Percentiles rank a stretch among this genome's conserved stretches.
Evolutionary conservation across 1,140 invertebrate species (phyloP).

Genomic region (Hypothenemus hampei): DNA sequence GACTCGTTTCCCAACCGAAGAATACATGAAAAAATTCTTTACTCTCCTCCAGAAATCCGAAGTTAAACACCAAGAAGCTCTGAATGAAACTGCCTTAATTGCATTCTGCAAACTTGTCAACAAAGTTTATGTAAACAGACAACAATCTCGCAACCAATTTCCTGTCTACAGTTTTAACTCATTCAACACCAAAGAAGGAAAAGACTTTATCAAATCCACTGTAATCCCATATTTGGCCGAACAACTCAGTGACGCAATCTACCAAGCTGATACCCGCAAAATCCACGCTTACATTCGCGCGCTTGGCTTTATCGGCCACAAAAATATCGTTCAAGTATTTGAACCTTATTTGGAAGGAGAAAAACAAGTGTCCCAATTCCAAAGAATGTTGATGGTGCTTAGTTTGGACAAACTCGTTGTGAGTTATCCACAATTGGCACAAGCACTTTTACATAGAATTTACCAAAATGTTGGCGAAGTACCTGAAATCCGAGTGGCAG

Average conservation of each 20-base stretch:
- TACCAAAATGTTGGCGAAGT: constrained; percentile 59
- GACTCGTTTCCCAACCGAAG: constrained; percentile 56
- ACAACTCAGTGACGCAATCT: constrained; percentile 51
- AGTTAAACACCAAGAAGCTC: constrained; percentile 45
- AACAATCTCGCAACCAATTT: constrained; percentile 52
- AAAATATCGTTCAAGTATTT: constrained; percentile 54
- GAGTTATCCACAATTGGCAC: constrained; percentile 48
- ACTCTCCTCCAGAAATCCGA: constrained; percentile 49
- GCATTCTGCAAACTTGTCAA: constrained; percentile 54
- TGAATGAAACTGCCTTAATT: constrained; percentile 53
- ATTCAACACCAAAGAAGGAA: constrained; percentile 47
- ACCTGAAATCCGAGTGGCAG: constrained; percentile 59
- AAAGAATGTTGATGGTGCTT: constrained; percentile 57
- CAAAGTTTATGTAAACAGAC: constrained; percentile 53
- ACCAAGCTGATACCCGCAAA: constrained; percentile 49
- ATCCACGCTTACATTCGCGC: constrained; percentile 58
- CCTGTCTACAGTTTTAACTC: constrained; percentile 58
- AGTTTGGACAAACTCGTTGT: constrained; percentile 49
- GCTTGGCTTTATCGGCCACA: constrained; percentile 58
- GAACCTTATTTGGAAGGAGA: constrained; percentile 63
- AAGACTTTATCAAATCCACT: constrained; percentile 49
- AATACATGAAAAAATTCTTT: constrained; percentile 56
- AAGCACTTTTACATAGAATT: constrained; percentile 58
- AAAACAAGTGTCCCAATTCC: constrained; percentile 50
- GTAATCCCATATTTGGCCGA: constrained; percentile 56